Conservation (phyloP, 2,113 vertebrate genomes). For the Grus americana region DNA sequence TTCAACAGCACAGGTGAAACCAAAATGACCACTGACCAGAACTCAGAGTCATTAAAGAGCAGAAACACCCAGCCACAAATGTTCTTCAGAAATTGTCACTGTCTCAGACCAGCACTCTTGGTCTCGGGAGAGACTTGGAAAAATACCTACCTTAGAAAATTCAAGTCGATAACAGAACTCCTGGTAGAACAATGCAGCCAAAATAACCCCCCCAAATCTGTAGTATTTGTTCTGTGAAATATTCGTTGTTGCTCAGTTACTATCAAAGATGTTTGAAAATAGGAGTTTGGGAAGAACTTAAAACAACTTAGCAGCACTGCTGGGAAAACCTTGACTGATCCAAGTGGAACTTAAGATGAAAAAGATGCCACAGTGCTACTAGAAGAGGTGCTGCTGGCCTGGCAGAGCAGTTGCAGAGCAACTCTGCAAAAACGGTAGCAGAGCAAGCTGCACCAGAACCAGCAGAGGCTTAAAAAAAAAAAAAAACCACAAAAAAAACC, state of each 20-base stretch:
- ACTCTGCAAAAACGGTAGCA: accelerated
- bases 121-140: neutral
- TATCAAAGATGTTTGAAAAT: neutral
- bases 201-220: neutral
- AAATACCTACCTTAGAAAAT: neutral
- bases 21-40: neutral
- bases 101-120: neutral
- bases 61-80: neutral
- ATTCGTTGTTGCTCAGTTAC: neutral
- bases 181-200: neutral
- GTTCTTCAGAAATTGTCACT: neutral
- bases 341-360: neutral
- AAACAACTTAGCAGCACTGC: neutral
- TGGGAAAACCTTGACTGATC: neutral
- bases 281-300: neutral
- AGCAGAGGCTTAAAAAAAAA: neutral
- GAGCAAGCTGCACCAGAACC: neutral
- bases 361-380: neutral
- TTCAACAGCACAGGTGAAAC: neutral
- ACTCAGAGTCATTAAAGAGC: neutral
- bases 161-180: neutral
- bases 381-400: neutral
- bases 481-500: neutral
- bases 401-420: neutral
- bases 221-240: neutral